Percentiles rank a stretch among this genome's conserved stretches.
phyloP scores from a whole-genome alignment of 2,113 vertebrate species.

The Tylochromis polylepis region DNA sequence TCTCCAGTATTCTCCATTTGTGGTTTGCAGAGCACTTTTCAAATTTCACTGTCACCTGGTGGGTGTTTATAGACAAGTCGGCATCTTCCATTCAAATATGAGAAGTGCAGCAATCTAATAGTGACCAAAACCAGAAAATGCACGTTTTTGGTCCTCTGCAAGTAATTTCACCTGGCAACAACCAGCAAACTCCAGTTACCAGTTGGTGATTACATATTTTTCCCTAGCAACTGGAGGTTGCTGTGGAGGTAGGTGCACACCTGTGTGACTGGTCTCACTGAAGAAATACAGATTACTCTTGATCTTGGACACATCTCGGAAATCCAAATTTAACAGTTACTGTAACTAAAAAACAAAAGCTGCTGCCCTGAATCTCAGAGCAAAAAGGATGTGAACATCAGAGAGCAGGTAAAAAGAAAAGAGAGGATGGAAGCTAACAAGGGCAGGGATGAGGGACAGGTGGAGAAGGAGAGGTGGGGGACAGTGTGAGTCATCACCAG shows the following conservation, averaged over 20 bases:
- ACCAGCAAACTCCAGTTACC: not conserved
- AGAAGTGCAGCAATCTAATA: not conserved
- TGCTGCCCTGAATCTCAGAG: not conserved
- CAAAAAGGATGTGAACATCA: not conserved
- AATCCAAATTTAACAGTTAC: not conserved
- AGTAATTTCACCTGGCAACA: not conserved
- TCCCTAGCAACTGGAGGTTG: not conserved
- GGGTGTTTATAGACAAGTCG: not conserved
- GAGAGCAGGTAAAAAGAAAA: not conserved
- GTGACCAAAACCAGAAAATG: not conserved
- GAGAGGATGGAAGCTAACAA: not conserved
- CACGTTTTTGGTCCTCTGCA: not conserved
- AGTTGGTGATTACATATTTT: not conserved
- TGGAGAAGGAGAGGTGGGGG: not conserved
- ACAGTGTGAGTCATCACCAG: constrained; percentile 47
- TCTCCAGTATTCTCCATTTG: not conserved
- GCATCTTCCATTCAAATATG: not conserved
- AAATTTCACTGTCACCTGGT: not conserved
- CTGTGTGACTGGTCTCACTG: not conserved
- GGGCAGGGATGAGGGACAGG: not conserved
- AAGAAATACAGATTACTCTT: not conserved
- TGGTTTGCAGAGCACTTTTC: not conserved
- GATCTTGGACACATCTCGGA: not conserved
- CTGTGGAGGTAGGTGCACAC: not conserved
- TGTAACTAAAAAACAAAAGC: not conserved